phyloP scores from a whole-genome alignment of 2,888 invertebrate species.

The Caenorhabditis sp. region DNA sequence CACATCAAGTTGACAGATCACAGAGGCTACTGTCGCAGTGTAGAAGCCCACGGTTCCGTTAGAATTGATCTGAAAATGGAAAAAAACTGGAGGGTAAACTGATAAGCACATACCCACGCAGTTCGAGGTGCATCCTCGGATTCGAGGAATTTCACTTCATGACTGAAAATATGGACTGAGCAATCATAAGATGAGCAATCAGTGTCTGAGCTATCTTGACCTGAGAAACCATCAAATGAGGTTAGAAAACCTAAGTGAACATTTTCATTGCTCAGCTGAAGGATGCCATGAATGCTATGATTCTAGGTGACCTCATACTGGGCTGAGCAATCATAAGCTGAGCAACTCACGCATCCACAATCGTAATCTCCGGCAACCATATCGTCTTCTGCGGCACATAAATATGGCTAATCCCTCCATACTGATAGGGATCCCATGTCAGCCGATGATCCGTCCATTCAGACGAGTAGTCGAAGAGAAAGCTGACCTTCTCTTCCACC shows the following conservation, averaged over 20 bases:
- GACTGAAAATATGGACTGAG: conserved; percentile 37
- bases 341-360: conserved; percentile 42
- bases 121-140: conserved; percentile 43
- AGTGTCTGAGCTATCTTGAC: no score
- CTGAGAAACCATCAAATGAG: no score
- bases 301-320: no score
- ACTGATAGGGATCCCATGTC: conserved; percentile 55
- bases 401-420: conserved; percentile 59
- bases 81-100: no score
- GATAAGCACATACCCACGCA: conserved; percentile 28
- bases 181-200: no score
- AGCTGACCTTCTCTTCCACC: conserved; percentile 51
- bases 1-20: conserved; percentile 33
- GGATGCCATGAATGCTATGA: no score
- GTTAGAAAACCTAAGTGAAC: no score
- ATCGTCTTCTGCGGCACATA: conserved; percentile 47
- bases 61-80: conserved; percentile 13
- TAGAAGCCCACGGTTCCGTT: conserved; percentile 54
- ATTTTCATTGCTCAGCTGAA: no score
- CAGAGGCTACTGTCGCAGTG: conserved; percentile 47
- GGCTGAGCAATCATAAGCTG: no score
- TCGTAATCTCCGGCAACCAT: conserved; percentile 55
- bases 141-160: conserved; percentile 49
- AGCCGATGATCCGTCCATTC: conserved; percentile 44
- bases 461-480: conserved; percentile 50